Evolutionary conservation across 2,888 invertebrate species (phyloP), one percentile per base, ranked within the genome.

Genomic region (Stenodera caucasica): DNA sequence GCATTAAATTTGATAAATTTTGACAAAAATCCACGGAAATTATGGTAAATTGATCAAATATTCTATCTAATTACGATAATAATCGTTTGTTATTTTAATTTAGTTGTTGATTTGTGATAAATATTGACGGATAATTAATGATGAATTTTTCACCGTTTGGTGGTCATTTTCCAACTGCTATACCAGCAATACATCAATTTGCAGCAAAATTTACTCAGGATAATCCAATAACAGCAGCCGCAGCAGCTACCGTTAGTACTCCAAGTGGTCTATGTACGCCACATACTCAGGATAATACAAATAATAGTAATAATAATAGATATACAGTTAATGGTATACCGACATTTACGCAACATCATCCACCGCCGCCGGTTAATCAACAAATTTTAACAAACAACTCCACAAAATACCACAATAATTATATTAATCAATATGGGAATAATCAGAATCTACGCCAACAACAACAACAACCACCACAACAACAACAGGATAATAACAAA

Each of bases 101-200:
- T 54, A n/a, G 18, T 15, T 54, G 21, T 7, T 23, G 9, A 21
- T 8, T 40, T 29, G 21, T 49, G n/a, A n/a, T n/a, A 32, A 55
- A 32, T 40, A 12, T 23, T 15, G 15, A n/a, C n/a, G 30, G 30
- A 21, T 32, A 53, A 57, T 50, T 55, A 55, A 66, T 21, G 76
- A 93, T 93, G 93, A 93, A 93, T 84, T 93, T 93, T 83, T 87
- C 92, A 75, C 91, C 92, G 69, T 93, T 92, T 80, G 90, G 90
- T 73, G 88, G 90, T 73, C 92, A 88, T 81, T 91, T 90, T 78
- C 89, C 90, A 72, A 86, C 88, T 69, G 85, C 89, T 70, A 87
- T 92, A 71, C 91, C 92, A 67, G 87, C 89, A 61, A 90, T 93
- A 77, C 91, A 92, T 80, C 92, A 93, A 81, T 92, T 92, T 80